Base-by-base conservation (phyloP, 2,797 vertebrate genomes). In the Sparus aurata region DNA sequence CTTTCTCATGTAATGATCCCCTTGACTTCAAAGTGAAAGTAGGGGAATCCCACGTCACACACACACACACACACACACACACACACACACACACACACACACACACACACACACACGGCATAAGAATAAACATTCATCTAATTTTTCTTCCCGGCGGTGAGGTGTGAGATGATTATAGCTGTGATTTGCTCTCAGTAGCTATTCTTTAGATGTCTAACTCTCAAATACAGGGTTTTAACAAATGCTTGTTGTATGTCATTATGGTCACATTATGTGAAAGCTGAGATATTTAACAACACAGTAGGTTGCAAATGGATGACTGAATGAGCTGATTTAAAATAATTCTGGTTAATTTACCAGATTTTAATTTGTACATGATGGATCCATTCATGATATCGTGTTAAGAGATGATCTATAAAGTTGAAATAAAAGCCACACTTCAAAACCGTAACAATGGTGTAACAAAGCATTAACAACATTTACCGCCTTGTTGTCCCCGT, bases 11-110 rank as follows among this genome's bases (percentile, higher is more conserved):
- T 92, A 91, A 87, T 89, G 73, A 92, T 80, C 73, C 52, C 76
- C 75, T 84, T 73, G 64, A 89, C 92, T 92, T 94, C 92, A 90
- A 92, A 92, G 90, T 89, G 89, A 92, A 91, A 88, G 83, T 83
- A 66, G 89, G 92, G 87, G 82, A 94, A 83, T 89, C 92, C 93
- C 93, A 91, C 34, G 50, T 66, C 65, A 11, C 58, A 69, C 69
- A 18, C 69, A 54, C 57, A n/a, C 66, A 69, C 69, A 60, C 27
- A 59, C 50, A 62, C 70, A 54, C 83, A 58, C 63, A 50, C 77
- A 82, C 34, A 76, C 65, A 75, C 55, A 75, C 30, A 62, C 46
- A 72, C 63, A 69, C 50, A 71, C 27, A 76, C 5, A 79, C 79
- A 80, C 20, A 75, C 67, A 76, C 59, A 69, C 45, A 71, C 5